These are phyloP conservation scores for Phylloscopus trochiloides DNA, from an alignment of 2,113 vertebrate species.

Conservation along the genomic window DNA sequence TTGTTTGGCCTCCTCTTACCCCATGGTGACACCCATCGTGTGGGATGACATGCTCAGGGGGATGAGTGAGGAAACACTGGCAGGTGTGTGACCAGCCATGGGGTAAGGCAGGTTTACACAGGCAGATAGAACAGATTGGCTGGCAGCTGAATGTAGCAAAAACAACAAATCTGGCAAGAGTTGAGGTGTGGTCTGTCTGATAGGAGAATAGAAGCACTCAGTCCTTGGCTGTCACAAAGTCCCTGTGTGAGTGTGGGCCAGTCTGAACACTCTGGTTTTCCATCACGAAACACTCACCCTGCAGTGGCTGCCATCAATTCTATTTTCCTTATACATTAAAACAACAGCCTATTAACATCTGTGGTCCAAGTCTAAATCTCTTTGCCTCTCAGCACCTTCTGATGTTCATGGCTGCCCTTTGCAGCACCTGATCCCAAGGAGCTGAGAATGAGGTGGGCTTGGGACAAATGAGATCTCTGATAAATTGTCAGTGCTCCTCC, in stretches of 20 bases:
- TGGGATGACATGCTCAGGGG: constrained; percentile 96
- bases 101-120: not conserved
- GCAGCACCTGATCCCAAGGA: not conserved
- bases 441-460: not conserved
- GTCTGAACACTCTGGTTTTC: not conserved
- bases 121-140: not conserved
- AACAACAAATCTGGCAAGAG: not conserved
- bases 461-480: not conserved
- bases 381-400: not conserved
- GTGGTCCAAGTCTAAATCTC: not conserved
- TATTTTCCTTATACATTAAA: not conserved
- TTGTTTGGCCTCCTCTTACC: constrained; percentile 71
- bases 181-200: not conserved
- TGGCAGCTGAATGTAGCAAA: not conserved
- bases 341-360: not conserved
- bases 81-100: constrained; percentile 71
- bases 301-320: not conserved
- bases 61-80: constrained; percentile 77
- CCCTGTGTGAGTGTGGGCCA: not conserved
- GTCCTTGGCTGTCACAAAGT: not conserved
- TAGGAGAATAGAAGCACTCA: not conserved
- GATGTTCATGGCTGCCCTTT: not conserved
- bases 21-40: constrained; percentile 79
- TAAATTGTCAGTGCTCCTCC: not conserved
- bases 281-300: not conserved